Evolutionary conservation across 2,113 vertebrate genomes (phyloP).

Genomic region (Tachysurus fulvidraco): DNA sequence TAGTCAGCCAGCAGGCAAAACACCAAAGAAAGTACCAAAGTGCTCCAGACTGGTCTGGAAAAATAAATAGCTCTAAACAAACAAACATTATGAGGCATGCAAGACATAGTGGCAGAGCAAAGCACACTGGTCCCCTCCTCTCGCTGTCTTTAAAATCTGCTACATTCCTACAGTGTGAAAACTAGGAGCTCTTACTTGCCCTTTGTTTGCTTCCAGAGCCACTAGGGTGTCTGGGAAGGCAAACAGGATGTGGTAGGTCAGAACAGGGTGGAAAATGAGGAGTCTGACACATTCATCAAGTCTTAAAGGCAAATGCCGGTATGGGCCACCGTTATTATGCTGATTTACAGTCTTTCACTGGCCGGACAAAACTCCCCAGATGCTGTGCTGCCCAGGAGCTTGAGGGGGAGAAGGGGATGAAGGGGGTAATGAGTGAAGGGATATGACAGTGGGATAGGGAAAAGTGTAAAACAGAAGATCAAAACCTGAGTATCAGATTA

Average conservation of each 20-base stretch:
- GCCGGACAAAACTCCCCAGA: slow-evolving; percentile 38
- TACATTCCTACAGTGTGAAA: slow-evolving; percentile 51
- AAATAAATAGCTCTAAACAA: slow-evolving; percentile 52
- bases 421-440: slow-evolving; percentile 17
- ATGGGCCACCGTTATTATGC: slow-evolving; percentile 45
- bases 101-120: slow-evolving; percentile 3
- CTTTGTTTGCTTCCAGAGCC: slow-evolving; percentile 51
- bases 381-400: neutral
- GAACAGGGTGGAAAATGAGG: slow-evolving; percentile 43
- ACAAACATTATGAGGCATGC: slow-evolving; percentile 47
- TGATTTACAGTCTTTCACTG: slow-evolving; percentile 47
- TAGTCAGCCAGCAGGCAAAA: slow-evolving; percentile 29
- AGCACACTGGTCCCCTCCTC: neutral
- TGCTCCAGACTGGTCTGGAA: slow-evolving; percentile 29
- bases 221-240: slow-evolving; percentile 33
- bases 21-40: slow-evolving; percentile 19
- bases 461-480: slow-evolving; percentile 39
- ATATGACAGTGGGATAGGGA: slow-evolving; percentile 38
- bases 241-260: slow-evolving; percentile 49
- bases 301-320: slow-evolving; percentile 56
- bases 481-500: slow-evolving; percentile 28
- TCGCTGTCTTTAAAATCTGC: slow-evolving; percentile 10
- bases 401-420: neutral
- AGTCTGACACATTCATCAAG: slow-evolving; percentile 60
- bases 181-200: slow-evolving; percentile 25